A percentile compares a stretch with the other conserved stretches of the same genome.
Evolutionary conservation across 1,140 invertebrate species (phyloP).

Genomic region (Ectropis grisescens): DNA sequence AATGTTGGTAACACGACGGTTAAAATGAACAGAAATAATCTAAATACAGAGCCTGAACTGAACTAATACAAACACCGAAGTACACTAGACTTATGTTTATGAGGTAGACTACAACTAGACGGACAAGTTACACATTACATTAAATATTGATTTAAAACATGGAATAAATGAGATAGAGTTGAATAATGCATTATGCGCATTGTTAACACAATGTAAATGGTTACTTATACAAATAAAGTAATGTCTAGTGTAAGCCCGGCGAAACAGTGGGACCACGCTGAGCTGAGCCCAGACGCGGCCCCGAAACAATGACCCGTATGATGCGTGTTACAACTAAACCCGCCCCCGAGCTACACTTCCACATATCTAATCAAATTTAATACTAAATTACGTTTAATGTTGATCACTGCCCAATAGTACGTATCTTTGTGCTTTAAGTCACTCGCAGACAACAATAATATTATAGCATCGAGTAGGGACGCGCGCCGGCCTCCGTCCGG

Average conservation of each 20-base stretch:
- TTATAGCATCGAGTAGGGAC: constrained; percentile 45
- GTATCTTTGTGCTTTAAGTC: constrained; percentile 66
- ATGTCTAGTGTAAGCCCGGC: constrained; percentile 40
- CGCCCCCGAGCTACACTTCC: constrained; percentile 47
- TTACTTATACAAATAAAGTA: constrained; percentile 60
- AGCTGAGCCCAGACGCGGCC: constrained; percentile 34
- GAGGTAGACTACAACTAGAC: too few species aligned
- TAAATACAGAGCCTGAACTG: too few species aligned
- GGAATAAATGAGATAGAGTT: too few species aligned
- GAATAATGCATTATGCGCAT: too few species aligned
- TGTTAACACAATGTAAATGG: constrained; percentile 54
- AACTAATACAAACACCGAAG: too few species aligned
- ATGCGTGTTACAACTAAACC: constrained; percentile 51
- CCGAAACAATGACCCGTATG: constrained; percentile 60
- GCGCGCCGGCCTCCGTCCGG: constrained; percentile 47
- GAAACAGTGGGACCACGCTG: constrained; percentile 22
- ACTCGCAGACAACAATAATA: constrained; percentile 60
- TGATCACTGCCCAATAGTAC: constrained; percentile 69
- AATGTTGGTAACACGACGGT: too few species aligned
- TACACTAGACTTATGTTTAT: too few species aligned
- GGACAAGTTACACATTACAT: too few species aligned
- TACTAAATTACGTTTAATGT: constrained; percentile 66
- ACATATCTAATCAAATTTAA: constrained; percentile 60
- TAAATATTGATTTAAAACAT: too few species aligned
- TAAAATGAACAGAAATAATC: too few species aligned